phyloP scores from a whole-genome alignment of 2,113 vertebrate species.

The Gallinago undulata region DNA sequence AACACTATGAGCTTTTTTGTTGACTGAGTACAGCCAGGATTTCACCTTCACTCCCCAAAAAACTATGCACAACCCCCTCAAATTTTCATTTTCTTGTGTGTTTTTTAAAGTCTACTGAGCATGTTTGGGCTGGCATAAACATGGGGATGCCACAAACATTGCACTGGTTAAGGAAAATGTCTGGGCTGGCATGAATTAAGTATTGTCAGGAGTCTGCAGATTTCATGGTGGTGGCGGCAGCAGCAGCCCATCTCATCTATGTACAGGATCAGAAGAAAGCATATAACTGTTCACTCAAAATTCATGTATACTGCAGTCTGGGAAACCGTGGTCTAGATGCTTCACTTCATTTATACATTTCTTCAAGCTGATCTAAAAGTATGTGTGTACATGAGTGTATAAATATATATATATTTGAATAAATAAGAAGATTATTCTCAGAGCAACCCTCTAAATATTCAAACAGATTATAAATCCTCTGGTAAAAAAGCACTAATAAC shows the following conservation, averaged over 20 bases:
- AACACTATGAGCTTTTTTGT: not conserved
- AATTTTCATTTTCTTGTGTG: not conserved
- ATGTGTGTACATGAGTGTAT: not conserved
- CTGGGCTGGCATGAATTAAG: not conserved
- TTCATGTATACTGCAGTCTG: not conserved
- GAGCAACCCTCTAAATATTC: not conserved
- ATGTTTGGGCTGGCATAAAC: not conserved
- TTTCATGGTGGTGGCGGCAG: not conserved
- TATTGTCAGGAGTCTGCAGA: not conserved
- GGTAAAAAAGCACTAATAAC: not conserved
- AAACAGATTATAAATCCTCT: not conserved
- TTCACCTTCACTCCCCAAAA: not conserved
- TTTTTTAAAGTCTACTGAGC: not conserved
- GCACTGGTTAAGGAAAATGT: not conserved
- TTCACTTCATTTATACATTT: not conserved
- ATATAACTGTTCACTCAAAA: not conserved
- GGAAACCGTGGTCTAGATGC: not conserved
- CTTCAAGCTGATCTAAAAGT: not conserved
- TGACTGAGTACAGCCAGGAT: not conserved
- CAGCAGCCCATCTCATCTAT: not conserved
- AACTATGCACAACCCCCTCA: not conserved
- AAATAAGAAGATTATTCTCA: not conserved
- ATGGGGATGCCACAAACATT: not conserved
- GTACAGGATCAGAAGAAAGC: not conserved
- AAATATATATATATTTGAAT: not conserved